phyloP scores from a whole-genome alignment of 2,797 vertebrate species.

The Peromyscus nudipes region DNA sequence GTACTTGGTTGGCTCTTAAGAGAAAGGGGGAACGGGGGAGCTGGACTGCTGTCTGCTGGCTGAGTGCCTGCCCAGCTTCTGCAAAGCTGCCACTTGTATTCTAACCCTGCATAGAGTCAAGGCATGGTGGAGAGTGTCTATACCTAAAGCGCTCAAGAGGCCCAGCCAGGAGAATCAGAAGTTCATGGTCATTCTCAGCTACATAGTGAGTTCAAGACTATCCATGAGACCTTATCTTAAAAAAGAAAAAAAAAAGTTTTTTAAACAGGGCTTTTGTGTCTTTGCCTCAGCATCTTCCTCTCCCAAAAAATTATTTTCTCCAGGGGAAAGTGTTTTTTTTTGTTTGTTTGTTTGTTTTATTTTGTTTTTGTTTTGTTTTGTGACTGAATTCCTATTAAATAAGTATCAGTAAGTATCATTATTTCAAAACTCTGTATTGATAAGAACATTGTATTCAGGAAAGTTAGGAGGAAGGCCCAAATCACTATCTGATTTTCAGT shows the following conservation, averaged over 20 bases:
- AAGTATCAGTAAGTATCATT: not conserved
- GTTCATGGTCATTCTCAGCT: not conserved
- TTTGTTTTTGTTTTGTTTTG: not conserved
- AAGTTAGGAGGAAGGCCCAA: not conserved
- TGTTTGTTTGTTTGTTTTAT: too few species aligned
- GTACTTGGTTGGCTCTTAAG: not conserved
- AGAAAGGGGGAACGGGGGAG: not conserved
- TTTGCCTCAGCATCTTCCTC: not conserved
- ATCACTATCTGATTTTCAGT: not conserved
- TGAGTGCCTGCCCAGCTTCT: too few species aligned
- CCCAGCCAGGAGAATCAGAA: too few species aligned
- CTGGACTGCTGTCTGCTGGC: too few species aligned
- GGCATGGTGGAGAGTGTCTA: not conserved
- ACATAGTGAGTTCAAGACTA: not conserved
- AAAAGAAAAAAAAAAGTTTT: not conserved
- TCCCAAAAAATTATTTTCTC: not conserved
- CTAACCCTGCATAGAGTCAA: not conserved
- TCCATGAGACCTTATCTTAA: not conserved
- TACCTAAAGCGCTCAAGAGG: not conserved
- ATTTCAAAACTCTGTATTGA: not conserved
- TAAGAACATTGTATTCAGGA: not conserved
- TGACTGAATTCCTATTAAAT: not conserved
- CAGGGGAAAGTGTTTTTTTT: not conserved
- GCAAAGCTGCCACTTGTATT: not conserved
- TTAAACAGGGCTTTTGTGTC: conserved; percentile 36